Evolutionary conservation across 2,113 vertebrate species (phyloP), one percentile per base, ranked within the genome.

Genomic region (Lophura nycthemera): DNA sequence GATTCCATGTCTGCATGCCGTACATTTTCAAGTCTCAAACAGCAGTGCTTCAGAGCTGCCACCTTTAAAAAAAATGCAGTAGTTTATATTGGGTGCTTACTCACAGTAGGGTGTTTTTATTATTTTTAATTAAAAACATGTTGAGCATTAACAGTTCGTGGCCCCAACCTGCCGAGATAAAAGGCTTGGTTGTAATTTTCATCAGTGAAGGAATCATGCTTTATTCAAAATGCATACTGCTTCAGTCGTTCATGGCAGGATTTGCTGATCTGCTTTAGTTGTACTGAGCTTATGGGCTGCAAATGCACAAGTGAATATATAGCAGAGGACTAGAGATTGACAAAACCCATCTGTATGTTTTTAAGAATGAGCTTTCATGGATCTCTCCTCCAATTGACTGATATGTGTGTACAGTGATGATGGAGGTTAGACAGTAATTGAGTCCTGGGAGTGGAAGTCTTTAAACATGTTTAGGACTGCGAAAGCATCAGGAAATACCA

Each of bases 101-200:
- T 90, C 65, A 63, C 54, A 59, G 54, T 21, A 78, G 16, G 40
- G 13, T 18, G 40, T 60, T 59, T 73, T 50, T 38, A 20, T 34
- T 40, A 19, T 25, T 30, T 17, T 71, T 57, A n/a, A 87, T 87
- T 88, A 14, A 54, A 66, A 92, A 29, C 65, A 86, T 54, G 70
- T 87, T 54, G 54, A 84, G 6, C 48, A 61, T 60, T 76, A 90
- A 73, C 70, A 84, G 66, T 71, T 90, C n/a, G 67, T 95, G 86
- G 88, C 81, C 95, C 29, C 34, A 92, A 79, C 93, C 63, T 95
- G 86, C 90, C 92, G 71, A 34, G 83, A 95, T 87, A 67, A 97
- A 95, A 93, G 88, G 15, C 50, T 90, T 85, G 48, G 50, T 47
- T 95, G 71, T 92, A 94, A 90, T 96, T 96, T 93, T 85, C 70